phyloP scores from a whole-genome alignment of 2,888 invertebrate species.

The Pemphredon lugubris region DNA sequence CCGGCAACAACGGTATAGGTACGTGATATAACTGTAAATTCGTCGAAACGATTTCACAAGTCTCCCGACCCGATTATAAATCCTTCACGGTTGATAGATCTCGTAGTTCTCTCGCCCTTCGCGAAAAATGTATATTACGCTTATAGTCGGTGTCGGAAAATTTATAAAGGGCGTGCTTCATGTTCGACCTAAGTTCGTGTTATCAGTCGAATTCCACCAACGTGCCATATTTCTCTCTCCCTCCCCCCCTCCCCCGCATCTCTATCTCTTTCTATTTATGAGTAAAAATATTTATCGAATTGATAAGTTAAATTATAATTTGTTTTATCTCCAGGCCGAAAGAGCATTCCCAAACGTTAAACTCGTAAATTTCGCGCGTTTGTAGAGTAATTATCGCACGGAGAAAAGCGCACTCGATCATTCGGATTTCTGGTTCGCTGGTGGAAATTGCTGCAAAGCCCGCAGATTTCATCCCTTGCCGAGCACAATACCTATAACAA shows the following conservation, averaged over 20 bases:
- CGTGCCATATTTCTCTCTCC: neutral
- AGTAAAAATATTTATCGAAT: neutral
- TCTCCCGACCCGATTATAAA: conserved; percentile 18
- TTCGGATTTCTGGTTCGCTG: conserved; percentile 28
- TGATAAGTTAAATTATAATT: too few relatives aligned
- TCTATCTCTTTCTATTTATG: neutral
- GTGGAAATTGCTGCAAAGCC: conserved; percentile 20
- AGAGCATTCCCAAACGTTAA: neutral
- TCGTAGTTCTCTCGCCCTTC: neutral
- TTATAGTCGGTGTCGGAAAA: neutral
- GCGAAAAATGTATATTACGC: neutral
- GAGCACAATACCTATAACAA: conserved; percentile 68
- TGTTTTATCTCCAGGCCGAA: too few relatives aligned
- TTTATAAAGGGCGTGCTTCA: neutral
- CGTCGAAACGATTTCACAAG: conserved; percentile 29
- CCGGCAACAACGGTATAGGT: conserved; percentile 20
- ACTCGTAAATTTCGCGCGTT: conserved; percentile 30
- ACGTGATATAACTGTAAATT: conserved; percentile 43
- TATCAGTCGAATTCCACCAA: neutral
- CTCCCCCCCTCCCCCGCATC: neutral
- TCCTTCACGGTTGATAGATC: conserved; percentile 4
- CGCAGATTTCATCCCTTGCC: conserved; percentile 58
- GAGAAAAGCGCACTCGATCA: conserved; percentile 48
- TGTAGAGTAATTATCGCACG: conserved; percentile 54
- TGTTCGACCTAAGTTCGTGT: too few relatives aligned